Conservation (phyloP, 2,888 invertebrate species). For the Spodoptera littoralis region DNA sequence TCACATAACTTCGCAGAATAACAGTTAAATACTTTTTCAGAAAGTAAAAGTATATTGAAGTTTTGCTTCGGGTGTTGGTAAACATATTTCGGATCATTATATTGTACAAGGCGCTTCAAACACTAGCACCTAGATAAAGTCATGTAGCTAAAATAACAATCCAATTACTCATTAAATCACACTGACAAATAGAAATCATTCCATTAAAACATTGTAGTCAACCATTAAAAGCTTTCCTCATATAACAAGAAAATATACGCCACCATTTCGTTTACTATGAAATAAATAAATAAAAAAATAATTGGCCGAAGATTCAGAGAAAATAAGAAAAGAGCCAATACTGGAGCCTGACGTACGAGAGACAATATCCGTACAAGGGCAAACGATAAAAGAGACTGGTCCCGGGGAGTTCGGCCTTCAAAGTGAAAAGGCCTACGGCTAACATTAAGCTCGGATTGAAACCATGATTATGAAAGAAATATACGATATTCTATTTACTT, state of each 20-base stretch:
- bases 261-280: neutral
- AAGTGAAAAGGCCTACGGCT: slow-evolving; percentile 37
- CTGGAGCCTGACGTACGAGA: slow-evolving; percentile 15
- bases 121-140: no score
- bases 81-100: no score
- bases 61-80: no score
- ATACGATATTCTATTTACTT: slow-evolving; percentile 13
- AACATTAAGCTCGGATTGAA: slow-evolving; percentile 30
- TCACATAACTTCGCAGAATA: slow-evolving; percentile 31
- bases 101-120: no score
- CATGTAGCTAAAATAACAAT: no score
- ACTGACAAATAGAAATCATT: no score
- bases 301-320: slow-evolving; percentile 1
- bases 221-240: no score
- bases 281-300: slow-evolving; percentile 7
- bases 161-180: no score
- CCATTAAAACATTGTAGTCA: no score
- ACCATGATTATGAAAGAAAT: slow-evolving; percentile 35
- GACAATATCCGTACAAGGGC: slow-evolving; percentile 39
- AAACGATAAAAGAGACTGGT: slow-evolving; percentile 32
- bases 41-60: neutral
- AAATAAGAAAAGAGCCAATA: slow-evolving; percentile 32
- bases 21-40: slow-evolving; percentile 8
- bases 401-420: slow-evolving; percentile 20
- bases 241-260: no score